Percentiles rank a stretch among this genome's conserved stretches.
These are phyloP conservation scores for Drosophila borborema DNA, from an alignment of 2,888 invertebrate species.

Conservation along the genomic window DNA sequence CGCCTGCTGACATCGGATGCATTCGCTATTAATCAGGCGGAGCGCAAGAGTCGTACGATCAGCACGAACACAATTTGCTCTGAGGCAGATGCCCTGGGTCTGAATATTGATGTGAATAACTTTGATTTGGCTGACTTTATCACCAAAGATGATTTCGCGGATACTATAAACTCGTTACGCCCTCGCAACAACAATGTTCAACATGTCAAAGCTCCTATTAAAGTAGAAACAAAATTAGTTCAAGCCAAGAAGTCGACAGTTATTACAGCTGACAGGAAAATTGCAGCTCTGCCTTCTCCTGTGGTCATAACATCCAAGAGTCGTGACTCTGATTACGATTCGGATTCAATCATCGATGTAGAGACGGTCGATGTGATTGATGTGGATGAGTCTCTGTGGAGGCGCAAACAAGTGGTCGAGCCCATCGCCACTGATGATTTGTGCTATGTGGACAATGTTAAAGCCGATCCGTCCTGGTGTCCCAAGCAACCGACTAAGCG, in stretches of 20 bases:
- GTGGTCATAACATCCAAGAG: constrained; percentile 41
- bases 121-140: constrained; percentile 85
- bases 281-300: constrained; percentile 13
- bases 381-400: constrained; percentile 64
- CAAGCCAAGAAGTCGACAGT: constrained; percentile 1
- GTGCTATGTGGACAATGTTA: constrained; percentile 79
- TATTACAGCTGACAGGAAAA: not conserved
- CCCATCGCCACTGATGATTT: constrained; percentile 49
- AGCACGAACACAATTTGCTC: constrained; percentile 78
- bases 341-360: constrained; percentile 84
- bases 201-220: constrained; percentile 1
- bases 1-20: constrained; percentile 17
- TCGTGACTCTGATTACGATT: constrained; percentile 80
- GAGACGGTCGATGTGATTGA: constrained; percentile 84
- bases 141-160: constrained; percentile 83
- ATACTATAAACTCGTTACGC: constrained; percentile 45
- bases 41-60: constrained; percentile 71
- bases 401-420: constrained; percentile 9
- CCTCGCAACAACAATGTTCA: constrained; percentile 10
- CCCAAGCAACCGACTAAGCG: constrained; percentile 64
- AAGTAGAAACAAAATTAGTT: constrained; percentile 6
- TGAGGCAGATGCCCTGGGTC: constrained; percentile 78
- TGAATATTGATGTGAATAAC: constrained; percentile 80
- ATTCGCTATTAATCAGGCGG: constrained; percentile 6
- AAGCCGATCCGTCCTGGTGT: constrained; percentile 83